Base-by-base conservation (phyloP, 2,113 vertebrate species). In the Poicephalus meyeri region DNA sequence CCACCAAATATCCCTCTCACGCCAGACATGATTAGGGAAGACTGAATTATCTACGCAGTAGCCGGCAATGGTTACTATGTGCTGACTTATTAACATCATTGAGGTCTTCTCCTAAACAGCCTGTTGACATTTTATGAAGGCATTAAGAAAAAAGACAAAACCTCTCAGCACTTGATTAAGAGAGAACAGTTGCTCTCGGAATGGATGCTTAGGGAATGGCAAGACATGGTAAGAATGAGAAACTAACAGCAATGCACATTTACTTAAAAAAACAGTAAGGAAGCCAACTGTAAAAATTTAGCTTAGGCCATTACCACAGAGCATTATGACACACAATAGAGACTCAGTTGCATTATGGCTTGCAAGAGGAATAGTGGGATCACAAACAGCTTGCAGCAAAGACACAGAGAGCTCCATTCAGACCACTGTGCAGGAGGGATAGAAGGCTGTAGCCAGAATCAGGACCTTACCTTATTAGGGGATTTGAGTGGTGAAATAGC, bases 401-500 rank as follows among this genome's bases (percentile, higher is more conserved):
- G 71, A 63, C 41, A 70, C 31, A 70, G 60, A 73, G 31, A 70
- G 18, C 53, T 88, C 74, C 61, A 55, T 69, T 80, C 29, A 87
- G 64, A 86, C 6, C 50, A 61, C 35, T 63, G 68, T 52, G 70
- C 63, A 86, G 64, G 31, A 91, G 13, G 19, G 33, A 83, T 1
- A 78, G 35, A 76, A 73, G 50, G 37, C 58, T 73, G 50, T 74
- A 82, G 35, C n/a, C 66, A 69, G 61, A 80, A 80, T 41, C 23
- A 55, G 61, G 47, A 85, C 66, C 94, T 98, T 98, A 99, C 99
- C 99, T 99, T 99, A 98, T 99, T 99, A 96, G 99, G 99, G 70
- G 99, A 99, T 97, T 99, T 99, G 47, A 99, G 98, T 25, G 99
- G 99, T 3, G 99, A 99, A 91, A 99, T 99, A 70, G 99, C 99